Conservation (phyloP, 2,797 vertebrate species). For the Danio tinwini region DNA sequence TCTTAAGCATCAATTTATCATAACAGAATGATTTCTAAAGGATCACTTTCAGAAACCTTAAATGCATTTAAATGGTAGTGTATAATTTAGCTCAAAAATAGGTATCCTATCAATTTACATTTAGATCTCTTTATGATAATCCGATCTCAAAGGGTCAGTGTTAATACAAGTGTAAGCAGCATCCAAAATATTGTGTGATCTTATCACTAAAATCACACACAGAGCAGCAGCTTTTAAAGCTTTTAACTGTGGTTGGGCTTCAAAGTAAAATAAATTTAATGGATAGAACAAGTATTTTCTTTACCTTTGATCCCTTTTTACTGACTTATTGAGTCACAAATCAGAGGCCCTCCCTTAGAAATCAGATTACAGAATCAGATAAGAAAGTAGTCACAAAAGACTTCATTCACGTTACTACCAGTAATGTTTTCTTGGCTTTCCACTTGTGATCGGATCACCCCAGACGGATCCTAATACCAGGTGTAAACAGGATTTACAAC, state of each 20-base stretch:
- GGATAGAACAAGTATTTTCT: background rate
- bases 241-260: background rate
- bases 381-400: background rate
- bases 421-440: background rate
- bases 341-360: background rate
- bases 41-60: background rate
- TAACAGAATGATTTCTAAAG: background rate
- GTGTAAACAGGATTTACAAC: constrained; percentile 24
- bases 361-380: background rate
- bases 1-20: background rate
- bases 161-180: background rate
- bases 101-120: background rate
- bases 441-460: constrained; percentile 23
- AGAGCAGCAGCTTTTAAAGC: background rate
- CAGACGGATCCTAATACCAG: constrained; percentile 14
- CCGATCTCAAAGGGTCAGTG: background rate
- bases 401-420: constrained; percentile 4
- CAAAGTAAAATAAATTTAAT: background rate
- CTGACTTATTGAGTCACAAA: background rate
- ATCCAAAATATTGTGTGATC: constrained; percentile 4
- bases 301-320: background rate
- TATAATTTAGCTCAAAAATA: background rate
- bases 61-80: background rate
- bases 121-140: background rate
- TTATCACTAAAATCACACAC: background rate